A percentile compares a stretch with the other conserved stretches of the same genome.
phyloP scores from a whole-genome alignment of 2,888 invertebrate genomes.

The Polylopha cassiicola region DNA sequence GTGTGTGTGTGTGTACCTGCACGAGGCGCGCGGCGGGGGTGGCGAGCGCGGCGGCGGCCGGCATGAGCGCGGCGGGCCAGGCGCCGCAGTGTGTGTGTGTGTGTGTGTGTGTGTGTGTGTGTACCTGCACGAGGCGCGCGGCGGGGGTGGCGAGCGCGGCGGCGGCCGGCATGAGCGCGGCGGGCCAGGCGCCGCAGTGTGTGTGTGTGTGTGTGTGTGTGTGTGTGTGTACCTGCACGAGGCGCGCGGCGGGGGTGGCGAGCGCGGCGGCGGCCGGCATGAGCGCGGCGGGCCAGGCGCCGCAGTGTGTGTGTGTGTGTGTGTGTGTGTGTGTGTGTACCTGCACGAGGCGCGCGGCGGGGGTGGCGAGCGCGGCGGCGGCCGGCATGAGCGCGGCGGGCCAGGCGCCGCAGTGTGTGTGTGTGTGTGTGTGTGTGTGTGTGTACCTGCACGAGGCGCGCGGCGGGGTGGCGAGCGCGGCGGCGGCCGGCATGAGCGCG shows the following conservation, averaged over 20 bases:
- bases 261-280: constrained; percentile 62
- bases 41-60: constrained; percentile 54
- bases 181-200: constrained; percentile 57
- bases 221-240: constrained; percentile 51
- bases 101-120: not conserved
- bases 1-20: constrained; percentile 42
- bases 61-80: constrained; percentile 58
- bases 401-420: no score
- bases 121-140: constrained; percentile 58
- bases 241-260: constrained; percentile 48
- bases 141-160: constrained; percentile 56
- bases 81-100: no score
- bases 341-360: constrained; percentile 56
- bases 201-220: no score
- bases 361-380: constrained; percentile 53
- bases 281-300: constrained; percentile 52
- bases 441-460: constrained; percentile 57
- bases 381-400: constrained; percentile 57
- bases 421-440: not conserved
- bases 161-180: constrained; percentile 53
- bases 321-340: constrained; percentile 31
- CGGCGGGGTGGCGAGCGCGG: constrained; percentile 55
- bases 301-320: no score
- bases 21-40: constrained; percentile 52
- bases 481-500: constrained; percentile 53